These are phyloP conservation scores for Sesamia nonagrioides DNA, from an alignment of 1,140 invertebrate species.

Conservation along the genomic window DNA sequence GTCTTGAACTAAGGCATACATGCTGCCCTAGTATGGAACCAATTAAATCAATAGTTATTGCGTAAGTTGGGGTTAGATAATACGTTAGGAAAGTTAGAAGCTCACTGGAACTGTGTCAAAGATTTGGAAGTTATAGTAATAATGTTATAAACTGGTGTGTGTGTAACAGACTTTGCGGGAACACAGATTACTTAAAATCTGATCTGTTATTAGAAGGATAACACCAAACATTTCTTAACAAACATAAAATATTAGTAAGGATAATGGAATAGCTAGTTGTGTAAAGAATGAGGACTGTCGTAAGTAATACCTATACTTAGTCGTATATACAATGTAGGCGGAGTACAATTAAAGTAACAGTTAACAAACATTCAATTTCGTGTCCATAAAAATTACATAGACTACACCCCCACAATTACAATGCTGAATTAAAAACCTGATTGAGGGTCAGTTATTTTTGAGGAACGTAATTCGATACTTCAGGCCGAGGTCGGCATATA, in stretches of 20 bases:
- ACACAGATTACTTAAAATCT: background rate
- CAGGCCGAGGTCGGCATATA: background rate
- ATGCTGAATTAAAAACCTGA: background rate
- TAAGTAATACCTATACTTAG: too few species aligned
- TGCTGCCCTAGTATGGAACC: slow-evolving; percentile 11
- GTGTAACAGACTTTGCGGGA: background rate
- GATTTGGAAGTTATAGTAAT: slow-evolving; percentile 27
- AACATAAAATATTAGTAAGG: too few species aligned
- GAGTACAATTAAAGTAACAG: too few species aligned
- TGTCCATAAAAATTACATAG: background rate
- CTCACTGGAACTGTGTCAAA: slow-evolving; percentile 9
- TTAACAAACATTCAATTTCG: background rate
- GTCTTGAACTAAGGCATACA: slow-evolving; percentile 16
- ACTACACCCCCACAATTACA: background rate
- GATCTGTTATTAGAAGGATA: too few species aligned
- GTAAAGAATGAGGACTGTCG: too few species aligned
- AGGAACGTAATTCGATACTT: background rate
- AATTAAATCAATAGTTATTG: slow-evolving; percentile 47
- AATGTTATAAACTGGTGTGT: background rate
- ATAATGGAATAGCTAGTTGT: too few species aligned
- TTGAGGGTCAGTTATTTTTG: background rate
- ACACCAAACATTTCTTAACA: too few species aligned
- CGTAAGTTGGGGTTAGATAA: slow-evolving; percentile 32
- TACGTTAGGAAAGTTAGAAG: slow-evolving; percentile 5
- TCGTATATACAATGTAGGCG: too few species aligned